Conservation (phyloP, 2,797 vertebrate genomes). For the Labeo calbasu region DNA sequence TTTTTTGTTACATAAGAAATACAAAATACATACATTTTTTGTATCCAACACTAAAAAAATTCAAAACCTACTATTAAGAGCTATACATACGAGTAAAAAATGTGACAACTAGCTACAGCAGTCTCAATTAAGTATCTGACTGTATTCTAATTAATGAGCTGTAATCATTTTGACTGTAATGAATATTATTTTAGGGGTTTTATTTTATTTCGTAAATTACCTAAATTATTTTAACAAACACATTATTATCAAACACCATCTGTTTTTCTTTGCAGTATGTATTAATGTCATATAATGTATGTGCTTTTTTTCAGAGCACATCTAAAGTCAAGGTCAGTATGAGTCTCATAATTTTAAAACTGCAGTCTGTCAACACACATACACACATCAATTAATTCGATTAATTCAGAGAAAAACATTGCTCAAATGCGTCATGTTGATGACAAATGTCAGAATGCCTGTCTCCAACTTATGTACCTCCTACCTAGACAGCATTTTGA, state of each 20-base stretch:
- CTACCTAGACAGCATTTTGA: background rate
- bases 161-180: background rate
- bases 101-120: background rate
- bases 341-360: background rate
- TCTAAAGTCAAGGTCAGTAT: slow-evolving; percentile 18
- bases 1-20: background rate
- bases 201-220: background rate
- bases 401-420: background rate
- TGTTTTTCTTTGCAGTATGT: background rate
- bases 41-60: background rate
- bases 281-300: background rate
- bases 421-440: background rate
- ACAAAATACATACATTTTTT: too few species aligned
- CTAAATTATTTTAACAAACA: background rate
- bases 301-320: background rate
- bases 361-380: background rate
- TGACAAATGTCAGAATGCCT: background rate
- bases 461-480: background rate
- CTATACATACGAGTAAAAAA: background rate
- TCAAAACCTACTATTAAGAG: background rate
- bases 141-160: background rate
- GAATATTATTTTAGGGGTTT: background rate
- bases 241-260: background rate
- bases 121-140: background rate
- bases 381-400: background rate